phyloP scores from a whole-genome alignment of 2,888 invertebrate species.

The Eurytoma californica region DNA sequence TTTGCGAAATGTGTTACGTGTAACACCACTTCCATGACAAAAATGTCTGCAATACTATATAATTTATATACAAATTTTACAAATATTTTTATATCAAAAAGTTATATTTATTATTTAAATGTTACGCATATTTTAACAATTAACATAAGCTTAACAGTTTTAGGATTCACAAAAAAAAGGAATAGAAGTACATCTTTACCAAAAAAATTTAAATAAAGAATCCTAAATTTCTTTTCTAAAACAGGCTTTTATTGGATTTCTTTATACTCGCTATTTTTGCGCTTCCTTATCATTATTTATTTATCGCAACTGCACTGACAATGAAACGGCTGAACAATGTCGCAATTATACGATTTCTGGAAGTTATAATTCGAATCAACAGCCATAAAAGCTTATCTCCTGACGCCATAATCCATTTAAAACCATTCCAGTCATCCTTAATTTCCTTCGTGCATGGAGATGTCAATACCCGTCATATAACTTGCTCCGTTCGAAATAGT shows the following conservation, averaged over 20 bases:
- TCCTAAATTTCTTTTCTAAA: constrained; percentile 14
- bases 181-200: not conserved
- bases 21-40: not conserved
- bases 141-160: not conserved
- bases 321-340: not conserved
- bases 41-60: not conserved
- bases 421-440: not conserved
- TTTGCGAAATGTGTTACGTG: not conserved
- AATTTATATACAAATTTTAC: not conserved
- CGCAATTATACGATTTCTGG: not conserved
- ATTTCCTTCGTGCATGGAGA: constrained; percentile 17
- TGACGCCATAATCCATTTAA: not conserved
- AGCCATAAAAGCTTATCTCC: constrained; percentile 16
- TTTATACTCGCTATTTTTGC: not conserved
- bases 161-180: too few relatives aligned
- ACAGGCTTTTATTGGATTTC: not conserved
- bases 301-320: not conserved
- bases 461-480: not conserved
- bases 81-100: not conserved
- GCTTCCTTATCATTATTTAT: not conserved
- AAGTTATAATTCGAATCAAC: not conserved
- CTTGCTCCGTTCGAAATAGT: constrained; percentile 18
- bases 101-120: not conserved
- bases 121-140: too few relatives aligned
- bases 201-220: constrained; percentile 28